phyloP scores from a whole-genome alignment of 2,797 vertebrate species.

The Caiman crocodilus region DNA sequence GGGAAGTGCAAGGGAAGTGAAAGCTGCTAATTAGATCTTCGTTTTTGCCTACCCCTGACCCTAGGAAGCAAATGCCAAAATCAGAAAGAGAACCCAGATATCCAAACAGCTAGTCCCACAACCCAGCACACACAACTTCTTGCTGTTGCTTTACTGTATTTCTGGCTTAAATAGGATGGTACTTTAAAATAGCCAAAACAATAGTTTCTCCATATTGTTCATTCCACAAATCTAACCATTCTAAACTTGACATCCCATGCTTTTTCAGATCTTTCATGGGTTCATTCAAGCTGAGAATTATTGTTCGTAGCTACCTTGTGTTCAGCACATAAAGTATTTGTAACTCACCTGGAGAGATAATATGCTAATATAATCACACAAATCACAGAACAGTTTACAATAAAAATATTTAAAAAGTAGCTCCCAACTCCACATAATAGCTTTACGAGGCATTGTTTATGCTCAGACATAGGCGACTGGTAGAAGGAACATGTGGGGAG shows the following conservation, averaged over 20 bases:
- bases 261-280: conserved; percentile 31
- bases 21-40: conserved; percentile 10
- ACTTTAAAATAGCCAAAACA: conserved; percentile 6
- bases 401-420: background rate
- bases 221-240: conserved; percentile 25
- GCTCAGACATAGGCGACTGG: background rate
- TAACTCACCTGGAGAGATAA: conserved; percentile 40
- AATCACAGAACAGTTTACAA: background rate
- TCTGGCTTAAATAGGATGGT: background rate
- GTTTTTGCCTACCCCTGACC: background rate
- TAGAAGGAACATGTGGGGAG: no score
- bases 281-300: conserved; percentile 18
- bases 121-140: conserved; percentile 21
- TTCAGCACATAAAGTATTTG: conserved; percentile 20
- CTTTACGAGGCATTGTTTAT: background rate
- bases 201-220: conserved; percentile 26
- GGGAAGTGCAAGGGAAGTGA: background rate
- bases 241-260: conserved; percentile 2
- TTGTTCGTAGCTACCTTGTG: conserved; percentile 4
- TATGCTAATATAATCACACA: background rate
- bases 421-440: conserved; percentile 1
- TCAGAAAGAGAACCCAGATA: background rate
- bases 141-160: background rate
- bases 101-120: background rate
- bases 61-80: conserved; percentile 3